These are phyloP conservation scores for Barnardius zonarius DNA, from an alignment of 2,113 vertebrate genomes.

Conservation along the genomic window DNA sequence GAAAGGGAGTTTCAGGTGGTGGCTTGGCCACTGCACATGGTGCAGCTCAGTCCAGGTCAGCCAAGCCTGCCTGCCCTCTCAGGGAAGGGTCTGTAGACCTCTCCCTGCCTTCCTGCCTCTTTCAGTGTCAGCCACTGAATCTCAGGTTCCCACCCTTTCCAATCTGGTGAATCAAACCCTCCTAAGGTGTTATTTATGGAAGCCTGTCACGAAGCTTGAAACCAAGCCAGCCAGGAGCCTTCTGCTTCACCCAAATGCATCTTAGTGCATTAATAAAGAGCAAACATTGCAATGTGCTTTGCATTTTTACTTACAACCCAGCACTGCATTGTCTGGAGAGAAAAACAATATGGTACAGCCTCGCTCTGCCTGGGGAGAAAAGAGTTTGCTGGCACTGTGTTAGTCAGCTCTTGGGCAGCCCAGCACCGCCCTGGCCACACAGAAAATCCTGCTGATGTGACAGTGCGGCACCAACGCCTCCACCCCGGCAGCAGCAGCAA, in stretches of 20 bases:
- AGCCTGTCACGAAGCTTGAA: conserved; percentile 43
- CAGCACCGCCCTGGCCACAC: background rate
- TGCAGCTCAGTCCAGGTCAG: background rate
- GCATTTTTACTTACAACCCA: conserved; percentile 45
- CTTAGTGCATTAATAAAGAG: conserved; percentile 59
- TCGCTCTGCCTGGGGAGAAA: background rate
- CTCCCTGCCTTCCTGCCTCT: background rate
- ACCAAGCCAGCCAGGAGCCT: conserved; percentile 12
- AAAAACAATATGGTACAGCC: background rate
- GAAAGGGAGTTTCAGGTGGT: background rate
- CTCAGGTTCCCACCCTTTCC: background rate
- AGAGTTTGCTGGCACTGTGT: background rate
- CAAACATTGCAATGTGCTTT: conserved; percentile 60
- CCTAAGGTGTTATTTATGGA: conserved; percentile 27
- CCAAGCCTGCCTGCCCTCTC: background rate
- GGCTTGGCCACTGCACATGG: background rate
- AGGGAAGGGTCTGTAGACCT: background rate
- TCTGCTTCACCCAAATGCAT: conserved; percentile 24
- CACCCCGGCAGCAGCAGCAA: background rate
- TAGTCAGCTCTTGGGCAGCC: background rate
- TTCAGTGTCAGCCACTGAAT: background rate
- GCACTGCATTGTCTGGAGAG: conserved; percentile 34
- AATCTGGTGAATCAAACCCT: background rate
- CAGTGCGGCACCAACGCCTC: background rate
- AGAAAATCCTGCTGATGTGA: conserved; percentile 26